These are phyloP conservation scores for Electrona antarctica DNA, from an alignment of 2,113 vertebrate species.

Conservation along the genomic window DNA sequence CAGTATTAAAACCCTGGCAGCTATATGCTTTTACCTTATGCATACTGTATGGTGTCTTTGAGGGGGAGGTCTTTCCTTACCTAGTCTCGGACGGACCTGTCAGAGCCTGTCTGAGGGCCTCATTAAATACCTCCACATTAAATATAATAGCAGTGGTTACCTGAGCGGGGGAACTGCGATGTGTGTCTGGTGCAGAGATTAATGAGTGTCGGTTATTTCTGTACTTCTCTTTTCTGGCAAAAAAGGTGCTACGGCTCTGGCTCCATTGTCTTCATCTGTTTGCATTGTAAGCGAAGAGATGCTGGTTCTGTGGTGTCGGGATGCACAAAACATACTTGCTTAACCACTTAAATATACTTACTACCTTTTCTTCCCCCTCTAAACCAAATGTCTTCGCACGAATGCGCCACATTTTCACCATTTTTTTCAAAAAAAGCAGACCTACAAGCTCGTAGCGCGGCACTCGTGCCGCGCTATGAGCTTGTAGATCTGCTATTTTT, in stretches of 20 bases:
- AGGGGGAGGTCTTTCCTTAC: slow-evolving; percentile 1
- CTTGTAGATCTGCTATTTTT: no score
- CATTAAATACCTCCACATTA: slow-evolving; percentile 61
- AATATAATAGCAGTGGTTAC: slow-evolving; percentile 62
- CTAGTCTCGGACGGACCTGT: slow-evolving; percentile 56
- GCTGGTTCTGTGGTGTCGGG: slow-evolving; percentile 15
- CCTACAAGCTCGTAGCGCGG: no score
- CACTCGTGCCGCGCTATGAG: no score
- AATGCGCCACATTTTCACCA: no score
- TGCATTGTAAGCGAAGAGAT: slow-evolving; percentile 37
- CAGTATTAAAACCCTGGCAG: no score
- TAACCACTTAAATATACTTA: neutral
- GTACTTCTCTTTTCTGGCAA: slow-evolving; percentile 35
- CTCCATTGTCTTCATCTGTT: slow-evolving; percentile 43
- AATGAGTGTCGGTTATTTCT: slow-evolving; percentile 45
- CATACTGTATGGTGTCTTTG: neutral
- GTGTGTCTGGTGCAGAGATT: slow-evolving; percentile 54
- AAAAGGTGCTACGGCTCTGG: slow-evolving; percentile 31
- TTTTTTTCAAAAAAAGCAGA: no score
- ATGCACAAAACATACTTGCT: slow-evolving; percentile 32
- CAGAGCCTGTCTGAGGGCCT: slow-evolving; percentile 51
- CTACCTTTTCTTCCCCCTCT: no score
- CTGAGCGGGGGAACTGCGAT: slow-evolving; percentile 49
- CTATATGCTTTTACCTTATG: no score
- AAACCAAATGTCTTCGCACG: no score